Base-by-base conservation (phyloP, 1,140 invertebrate species). In the Drosophila tristis region DNA sequence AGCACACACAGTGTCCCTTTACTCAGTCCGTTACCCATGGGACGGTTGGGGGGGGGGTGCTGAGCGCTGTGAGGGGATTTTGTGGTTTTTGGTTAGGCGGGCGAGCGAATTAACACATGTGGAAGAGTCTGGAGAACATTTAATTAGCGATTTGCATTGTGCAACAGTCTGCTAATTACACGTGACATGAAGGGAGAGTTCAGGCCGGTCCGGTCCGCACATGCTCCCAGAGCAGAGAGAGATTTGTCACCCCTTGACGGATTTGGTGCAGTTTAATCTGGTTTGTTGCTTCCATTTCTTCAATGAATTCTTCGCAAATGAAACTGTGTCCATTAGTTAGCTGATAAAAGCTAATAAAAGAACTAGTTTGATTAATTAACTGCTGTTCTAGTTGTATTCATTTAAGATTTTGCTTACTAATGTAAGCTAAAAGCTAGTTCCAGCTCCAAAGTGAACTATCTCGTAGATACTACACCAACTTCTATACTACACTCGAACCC, bases 91-190 rank as follows among this genome's bases (percentile, higher is more conserved):
- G 48, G 25, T 44, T 47, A 29, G 70, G 50, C 68, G 50, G 8
- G 47, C 51, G 68, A 49, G 15, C 70, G 2, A 85, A 85, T 85
- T 85, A 85, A 80, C 73, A 78, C 73, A 70, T 74, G 25, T 59
- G 60, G 58, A 73, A 65, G 64, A 65, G 64, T 82, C 67, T 75
- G 72, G 71, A 74, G 72, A 74, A 59, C 74, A 63, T 44, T 56
- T 74, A 64, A 78, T 78, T 78, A 80, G 59, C 75, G 71, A 74
- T 74, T 75, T 76, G 67, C 58, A 63, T 76, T 66, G 72, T 80
- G 60, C 61, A 64, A 53, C 58, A 61, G 49, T 53, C 65, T 68
- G 44, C 56, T 85, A 85, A 85, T 85, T 80, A 86, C 78, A 86
- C 73, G 81, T 77, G 80, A 86, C 63, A 80, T 20, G 20, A 20